phyloP scores from a whole-genome alignment of 2,113 vertebrate genomes.

The Erinaceus europaeus region DNA sequence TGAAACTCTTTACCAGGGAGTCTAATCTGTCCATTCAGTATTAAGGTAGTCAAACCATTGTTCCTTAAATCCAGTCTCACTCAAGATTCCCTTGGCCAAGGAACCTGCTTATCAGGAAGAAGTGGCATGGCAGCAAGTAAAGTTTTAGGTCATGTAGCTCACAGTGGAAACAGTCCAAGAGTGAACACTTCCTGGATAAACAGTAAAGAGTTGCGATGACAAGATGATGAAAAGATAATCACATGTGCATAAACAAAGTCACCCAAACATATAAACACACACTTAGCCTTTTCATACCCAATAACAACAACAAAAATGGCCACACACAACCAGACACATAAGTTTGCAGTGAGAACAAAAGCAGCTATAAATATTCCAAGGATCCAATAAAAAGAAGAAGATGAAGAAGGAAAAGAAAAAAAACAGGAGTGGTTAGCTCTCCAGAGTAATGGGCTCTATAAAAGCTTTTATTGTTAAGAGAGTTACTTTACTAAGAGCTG shows the following conservation, averaged over 20 bases:
- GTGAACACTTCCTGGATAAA: constrained; percentile 45
- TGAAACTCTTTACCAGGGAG: constrained; percentile 44
- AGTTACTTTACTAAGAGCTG: constrained; percentile 86
- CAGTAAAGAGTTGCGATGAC: constrained; percentile 24
- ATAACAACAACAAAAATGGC: constrained; percentile 46
- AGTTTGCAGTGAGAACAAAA: constrained; percentile 84
- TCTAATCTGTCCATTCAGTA: constrained; percentile 47
- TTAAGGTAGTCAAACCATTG: constrained; percentile 48
- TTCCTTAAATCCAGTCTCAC: constrained; percentile 39
- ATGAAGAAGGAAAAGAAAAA: constrained; percentile 29
- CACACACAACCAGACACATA: constrained; percentile 74
- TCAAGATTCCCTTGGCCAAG: constrained; percentile 1
- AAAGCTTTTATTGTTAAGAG: constrained; percentile 89
- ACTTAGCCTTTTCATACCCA: background rate
- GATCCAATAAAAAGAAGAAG: constrained; percentile 83
- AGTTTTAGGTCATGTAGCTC: constrained; percentile 55
- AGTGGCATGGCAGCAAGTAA: background rate
- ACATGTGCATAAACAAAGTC: constrained; percentile 57
- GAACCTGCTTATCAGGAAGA: constrained; percentile 75
- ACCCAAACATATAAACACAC: constrained; percentile 13
- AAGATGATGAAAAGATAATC: constrained; percentile 56
- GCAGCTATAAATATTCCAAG: constrained; percentile 86
- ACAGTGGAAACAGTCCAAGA: constrained; percentile 40
- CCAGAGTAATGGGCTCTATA: constrained; percentile 83
- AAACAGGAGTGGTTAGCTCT: constrained; percentile 82